Conservation (phyloP, 2,113 vertebrate species). For the Eleginops maclovinus region DNA sequence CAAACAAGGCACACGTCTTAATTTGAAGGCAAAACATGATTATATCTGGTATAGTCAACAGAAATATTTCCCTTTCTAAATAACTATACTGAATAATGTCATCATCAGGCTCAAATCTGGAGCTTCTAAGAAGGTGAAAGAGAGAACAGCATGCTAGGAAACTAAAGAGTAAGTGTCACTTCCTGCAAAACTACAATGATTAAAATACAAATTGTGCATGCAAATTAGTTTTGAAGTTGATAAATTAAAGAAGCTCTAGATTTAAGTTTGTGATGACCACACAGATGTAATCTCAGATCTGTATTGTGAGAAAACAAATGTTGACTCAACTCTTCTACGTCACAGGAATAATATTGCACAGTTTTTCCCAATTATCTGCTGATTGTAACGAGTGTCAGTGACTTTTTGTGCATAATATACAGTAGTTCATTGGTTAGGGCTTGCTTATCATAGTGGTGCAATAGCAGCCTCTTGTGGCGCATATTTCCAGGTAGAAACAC, state of each 20-base stretch:
- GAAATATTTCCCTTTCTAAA: neutral
- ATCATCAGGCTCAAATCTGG: slow-evolving; percentile 5
- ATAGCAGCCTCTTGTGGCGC: slow-evolving; percentile 69
- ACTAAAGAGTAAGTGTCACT: neutral
- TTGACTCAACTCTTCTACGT: neutral
- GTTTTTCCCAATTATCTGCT: slow-evolving; percentile 8
- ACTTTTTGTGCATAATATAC: slow-evolving; percentile 17
- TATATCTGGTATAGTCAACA: neutral
- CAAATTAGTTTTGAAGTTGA: slow-evolving; percentile 33
- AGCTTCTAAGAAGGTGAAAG: slow-evolving; percentile 5
- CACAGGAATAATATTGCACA: neutral
- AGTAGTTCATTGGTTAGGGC: slow-evolving; percentile 19
- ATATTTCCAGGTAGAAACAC: slow-evolving; percentile 8
- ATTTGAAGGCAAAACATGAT: neutral
- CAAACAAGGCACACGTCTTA: neutral
- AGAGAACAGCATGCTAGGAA: neutral
- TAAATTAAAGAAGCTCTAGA: slow-evolving; percentile 18
- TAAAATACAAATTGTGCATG: neutral
- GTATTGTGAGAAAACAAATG: neutral
- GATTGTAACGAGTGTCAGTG: slow-evolving; percentile 14
- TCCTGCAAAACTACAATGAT: neutral
- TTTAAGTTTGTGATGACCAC: slow-evolving; percentile 17
- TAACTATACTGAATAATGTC: neutral
- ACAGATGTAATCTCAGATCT: slow-evolving; percentile 2
- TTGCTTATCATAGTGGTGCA: slow-evolving; percentile 47